These are phyloP conservation scores for Drosophila prolongata DNA, from an alignment of 2,888 invertebrate genomes.

Conservation along the genomic window DNA sequence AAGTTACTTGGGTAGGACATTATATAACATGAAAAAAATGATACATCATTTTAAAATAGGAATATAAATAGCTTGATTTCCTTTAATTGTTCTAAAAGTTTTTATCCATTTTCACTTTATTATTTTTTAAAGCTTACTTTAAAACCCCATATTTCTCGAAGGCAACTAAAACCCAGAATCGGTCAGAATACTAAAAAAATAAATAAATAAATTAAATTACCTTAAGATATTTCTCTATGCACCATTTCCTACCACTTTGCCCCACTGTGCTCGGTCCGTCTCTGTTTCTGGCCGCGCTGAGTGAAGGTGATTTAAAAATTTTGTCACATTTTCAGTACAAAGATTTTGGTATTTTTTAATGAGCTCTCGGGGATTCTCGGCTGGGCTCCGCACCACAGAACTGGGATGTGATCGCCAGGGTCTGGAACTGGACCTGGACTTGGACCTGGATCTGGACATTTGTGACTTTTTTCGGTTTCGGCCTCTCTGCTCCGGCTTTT, in stretches of 20 bases:
- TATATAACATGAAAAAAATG: too few species aligned
- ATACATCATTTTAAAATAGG: too few species aligned
- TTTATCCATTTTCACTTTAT: too few species aligned
- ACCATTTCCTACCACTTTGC: not conserved
- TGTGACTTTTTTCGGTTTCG: conserved; percentile 23
- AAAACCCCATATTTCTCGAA: too few species aligned
- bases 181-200: too few species aligned
- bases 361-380: conserved; percentile 76
- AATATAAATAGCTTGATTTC: too few species aligned
- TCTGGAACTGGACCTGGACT: conserved; percentile 4
- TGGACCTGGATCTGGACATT: not conserved
- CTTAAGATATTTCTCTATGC: too few species aligned
- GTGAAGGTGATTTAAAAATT: conserved; percentile 83
- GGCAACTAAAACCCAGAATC: too few species aligned
- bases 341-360: conserved; percentile 84
- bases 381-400: conserved; percentile 13
- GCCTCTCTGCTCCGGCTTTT: conserved; percentile 39
- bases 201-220: too few species aligned
- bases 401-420: conserved; percentile 2
- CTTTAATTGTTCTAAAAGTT: too few species aligned
- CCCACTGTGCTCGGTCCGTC: conserved; percentile 21
- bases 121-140: too few species aligned
- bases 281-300: conserved; percentile 39
- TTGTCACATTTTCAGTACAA: conserved; percentile 83
- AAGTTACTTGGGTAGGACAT: too few species aligned